Percentiles rank a stretch among this genome's conserved stretches.
These are phyloP conservation scores for Chalcosyrphus nemorum DNA, from an alignment of 2,888 invertebrate genomes.

Conservation along the genomic window DNA sequence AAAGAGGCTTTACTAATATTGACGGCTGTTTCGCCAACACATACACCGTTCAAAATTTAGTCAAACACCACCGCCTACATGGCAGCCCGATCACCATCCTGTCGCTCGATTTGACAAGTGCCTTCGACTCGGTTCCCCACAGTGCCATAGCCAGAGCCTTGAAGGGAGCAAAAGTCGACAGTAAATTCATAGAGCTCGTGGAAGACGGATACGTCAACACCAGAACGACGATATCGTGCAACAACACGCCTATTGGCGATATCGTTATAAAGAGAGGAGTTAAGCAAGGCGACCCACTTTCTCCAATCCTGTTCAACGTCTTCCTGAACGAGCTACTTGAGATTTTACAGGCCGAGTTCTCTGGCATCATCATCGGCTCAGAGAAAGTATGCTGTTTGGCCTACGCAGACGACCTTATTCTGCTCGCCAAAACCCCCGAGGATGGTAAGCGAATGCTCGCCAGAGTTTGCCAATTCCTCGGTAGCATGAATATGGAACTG, in stretches of 20 bases:
- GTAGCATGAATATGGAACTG: no score
- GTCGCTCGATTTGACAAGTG: not conserved
- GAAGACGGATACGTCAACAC: not conserved
- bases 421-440: not conserved
- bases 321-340: not conserved
- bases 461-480: no score
- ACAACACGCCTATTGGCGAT: not conserved
- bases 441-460: no score
- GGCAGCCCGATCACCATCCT: not conserved
- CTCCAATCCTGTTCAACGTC: not conserved
- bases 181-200: not conserved
- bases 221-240: not conserved
- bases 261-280: not conserved
- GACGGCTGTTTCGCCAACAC: constrained; percentile 13
- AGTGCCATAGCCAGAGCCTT: not conserved
- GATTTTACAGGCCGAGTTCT: not conserved
- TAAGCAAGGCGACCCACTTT: constrained; percentile 5
- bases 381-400: not conserved
- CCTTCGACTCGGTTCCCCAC: constrained; percentile 2
- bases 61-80: no score
- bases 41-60: not conserved
- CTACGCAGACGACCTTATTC: not conserved
- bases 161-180: not conserved
- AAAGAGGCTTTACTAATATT: not conserved
- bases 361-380: not conserved